Base-by-base conservation (phyloP, 2,797 vertebrate species). In the Manis javanica region DNA sequence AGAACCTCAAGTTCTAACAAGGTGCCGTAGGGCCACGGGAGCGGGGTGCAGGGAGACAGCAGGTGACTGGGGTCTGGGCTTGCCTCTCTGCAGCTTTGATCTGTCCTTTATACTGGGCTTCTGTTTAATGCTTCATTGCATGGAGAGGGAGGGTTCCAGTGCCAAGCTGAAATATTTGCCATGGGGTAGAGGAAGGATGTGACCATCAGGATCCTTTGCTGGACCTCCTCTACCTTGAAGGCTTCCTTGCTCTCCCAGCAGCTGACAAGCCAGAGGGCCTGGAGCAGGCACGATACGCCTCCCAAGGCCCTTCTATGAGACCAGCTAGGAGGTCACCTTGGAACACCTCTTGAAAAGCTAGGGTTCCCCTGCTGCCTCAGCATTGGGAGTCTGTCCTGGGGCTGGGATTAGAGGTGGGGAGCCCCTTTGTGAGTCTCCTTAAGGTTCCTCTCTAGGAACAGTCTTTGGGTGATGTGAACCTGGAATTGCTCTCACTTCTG, bases 171-270 rank as follows among this genome's bases (percentile, higher is more conserved):
- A 42, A 31, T 23, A 9, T 3, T 51, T 49, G 34, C 66, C 63
- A 0, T 34, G 18, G 15, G 34, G 1, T 8, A 5, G 53, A n/a
- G 13, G 24, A 7, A 46, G 46, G 7, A 6, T 0, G 0, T 57
- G 39, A 31, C 4, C 2, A 0, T 11, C 5, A 31, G 57, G 49
- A 31, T 7, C 57, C 26, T 55, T n/a, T 18, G 7, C 15, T 18
- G 26, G 66, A 26, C 8, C 23, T 46, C 23, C 31, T 49, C 16
- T 19, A 11, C 6, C 13, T 2, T 23, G 2, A 14, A 93, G 26
- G 10, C 1, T 15, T 34, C 39, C 46, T 51, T 39, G 29, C 49
- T 34, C 29, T 68, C 59, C 5, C 5, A 16, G 14, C 42, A 11
- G 2, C 34, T 21, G 39, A 24, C 3, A 2, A 86, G n/a, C 42